Evolutionary conservation across 2,797 vertebrate species (phyloP).

Genomic region (Takifugu rubripes): DNA sequence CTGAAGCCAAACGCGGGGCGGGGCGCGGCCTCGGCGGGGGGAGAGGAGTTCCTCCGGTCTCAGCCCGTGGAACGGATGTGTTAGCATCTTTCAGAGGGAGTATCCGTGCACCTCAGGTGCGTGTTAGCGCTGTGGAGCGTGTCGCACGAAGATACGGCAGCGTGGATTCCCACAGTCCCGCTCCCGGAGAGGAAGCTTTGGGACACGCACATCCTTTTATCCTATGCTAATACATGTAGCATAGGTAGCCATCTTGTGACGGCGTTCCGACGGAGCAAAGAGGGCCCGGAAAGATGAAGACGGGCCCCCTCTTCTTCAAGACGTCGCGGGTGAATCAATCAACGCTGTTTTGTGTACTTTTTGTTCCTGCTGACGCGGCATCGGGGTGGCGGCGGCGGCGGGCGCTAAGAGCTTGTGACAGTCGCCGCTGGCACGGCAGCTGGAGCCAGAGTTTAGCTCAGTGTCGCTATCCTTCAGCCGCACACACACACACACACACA

Average conservation of each 20-base stretch:
- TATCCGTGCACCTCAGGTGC: no score
- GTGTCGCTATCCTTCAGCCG: conserved; percentile 49
- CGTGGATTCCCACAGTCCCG: no score
- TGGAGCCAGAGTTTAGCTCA: conserved; percentile 60
- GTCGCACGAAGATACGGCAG: no score
- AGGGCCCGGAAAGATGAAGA: conserved; percentile 26
- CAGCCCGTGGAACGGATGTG: no score
- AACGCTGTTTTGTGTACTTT: conserved; percentile 66
- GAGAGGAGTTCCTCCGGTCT: neutral
- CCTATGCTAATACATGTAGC: no score
- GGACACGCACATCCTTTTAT: no score
- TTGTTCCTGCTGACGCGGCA: conserved; percentile 67
- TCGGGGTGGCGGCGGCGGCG: neutral
- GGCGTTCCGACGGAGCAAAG: conserved; percentile 4
- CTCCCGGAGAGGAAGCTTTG: no score
- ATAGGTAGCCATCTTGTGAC: no score
- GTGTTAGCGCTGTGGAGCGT: no score
- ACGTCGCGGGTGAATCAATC: conserved; percentile 75
- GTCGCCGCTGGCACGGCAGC: conserved; percentile 64
- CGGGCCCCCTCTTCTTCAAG: conserved; percentile 52
- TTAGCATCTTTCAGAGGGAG: no score
- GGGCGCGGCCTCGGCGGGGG: conserved; percentile 38
- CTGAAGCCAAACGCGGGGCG: conserved; percentile 48
- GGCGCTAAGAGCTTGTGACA: conserved; percentile 36
- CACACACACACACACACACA: conserved; percentile 23